These are phyloP conservation scores for Phalacrocorax carbo DNA, from an alignment of 2,113 vertebrate genomes.

Conservation along the genomic window DNA sequence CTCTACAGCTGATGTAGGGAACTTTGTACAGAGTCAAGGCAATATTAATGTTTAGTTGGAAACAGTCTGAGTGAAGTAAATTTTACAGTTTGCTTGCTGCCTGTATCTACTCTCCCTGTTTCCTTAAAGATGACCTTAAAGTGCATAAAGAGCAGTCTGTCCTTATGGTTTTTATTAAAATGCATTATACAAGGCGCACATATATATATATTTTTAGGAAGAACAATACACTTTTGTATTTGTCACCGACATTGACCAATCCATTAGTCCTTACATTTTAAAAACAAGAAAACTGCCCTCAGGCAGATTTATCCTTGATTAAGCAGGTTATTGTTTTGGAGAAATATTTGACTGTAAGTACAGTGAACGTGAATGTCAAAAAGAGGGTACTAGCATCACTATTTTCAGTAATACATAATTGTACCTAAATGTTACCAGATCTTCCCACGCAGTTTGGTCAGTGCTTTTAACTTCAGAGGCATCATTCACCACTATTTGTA, in stretches of 20 bases:
- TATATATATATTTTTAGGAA: background rate
- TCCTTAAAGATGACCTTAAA: background rate
- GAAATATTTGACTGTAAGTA: background rate
- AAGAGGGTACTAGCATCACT: background rate
- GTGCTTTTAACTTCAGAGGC: background rate
- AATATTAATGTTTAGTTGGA: background rate
- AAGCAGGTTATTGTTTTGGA: background rate
- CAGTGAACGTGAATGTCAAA: background rate
- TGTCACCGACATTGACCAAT: background rate
- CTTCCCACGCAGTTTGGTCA: background rate
- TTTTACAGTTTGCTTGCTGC: background rate
- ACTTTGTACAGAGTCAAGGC: background rate
- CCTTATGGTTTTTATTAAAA: background rate
- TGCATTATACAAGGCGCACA: background rate
- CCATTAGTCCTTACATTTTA: background rate
- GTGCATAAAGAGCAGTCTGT: background rate
- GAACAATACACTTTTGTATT: background rate
- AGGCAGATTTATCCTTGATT: background rate
- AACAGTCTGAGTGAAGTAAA: background rate
- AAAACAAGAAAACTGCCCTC: background rate
- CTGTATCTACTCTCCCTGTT: background rate
- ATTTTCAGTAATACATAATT: background rate
- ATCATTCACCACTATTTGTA: background rate
- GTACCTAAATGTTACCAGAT: background rate
- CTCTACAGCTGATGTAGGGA: rapidly evolving